These are phyloP conservation scores for Campylorhamphus procurvoides DNA, from an alignment of 2,113 vertebrate genomes.

Conservation along the genomic window DNA sequence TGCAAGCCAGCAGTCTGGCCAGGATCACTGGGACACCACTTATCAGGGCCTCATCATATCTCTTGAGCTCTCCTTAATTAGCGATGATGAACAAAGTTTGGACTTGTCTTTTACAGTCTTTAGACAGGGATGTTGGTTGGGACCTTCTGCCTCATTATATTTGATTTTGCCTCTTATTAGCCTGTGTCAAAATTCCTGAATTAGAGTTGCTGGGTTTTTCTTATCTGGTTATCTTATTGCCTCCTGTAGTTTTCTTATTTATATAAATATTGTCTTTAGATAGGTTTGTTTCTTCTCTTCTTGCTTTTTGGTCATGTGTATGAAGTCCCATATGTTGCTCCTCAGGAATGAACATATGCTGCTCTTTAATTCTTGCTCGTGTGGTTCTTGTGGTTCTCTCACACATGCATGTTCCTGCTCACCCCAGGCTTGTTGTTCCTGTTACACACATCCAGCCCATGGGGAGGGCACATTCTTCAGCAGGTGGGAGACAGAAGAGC, in stretches of 20 bases:
- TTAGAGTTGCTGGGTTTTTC: constrained; percentile 21
- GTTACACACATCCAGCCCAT: neutral
- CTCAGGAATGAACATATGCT: neutral
- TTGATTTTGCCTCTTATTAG: constrained; percentile 1
- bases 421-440: neutral
- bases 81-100: neutral
- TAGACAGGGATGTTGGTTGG: neutral
- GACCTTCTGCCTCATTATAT: constrained; percentile 36
- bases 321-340: neutral
- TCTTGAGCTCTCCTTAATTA: neutral
- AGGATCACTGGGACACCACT: neutral
- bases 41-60: neutral
- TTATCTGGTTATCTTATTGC: constrained; percentile 14
- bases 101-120: neutral
- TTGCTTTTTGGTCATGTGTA: neutral
- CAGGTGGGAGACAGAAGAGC: neutral
- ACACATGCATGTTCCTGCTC: neutral
- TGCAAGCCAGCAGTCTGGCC: neutral
- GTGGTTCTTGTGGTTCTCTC: neutral
- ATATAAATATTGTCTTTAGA: neutral
- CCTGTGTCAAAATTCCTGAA: constrained; percentile 22
- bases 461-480: neutral
- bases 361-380: neutral
- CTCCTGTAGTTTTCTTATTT: neutral
- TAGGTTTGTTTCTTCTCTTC: neutral